Conservation (phyloP, 2,888 invertebrate species). For the Melanostoma scalare region DNA sequence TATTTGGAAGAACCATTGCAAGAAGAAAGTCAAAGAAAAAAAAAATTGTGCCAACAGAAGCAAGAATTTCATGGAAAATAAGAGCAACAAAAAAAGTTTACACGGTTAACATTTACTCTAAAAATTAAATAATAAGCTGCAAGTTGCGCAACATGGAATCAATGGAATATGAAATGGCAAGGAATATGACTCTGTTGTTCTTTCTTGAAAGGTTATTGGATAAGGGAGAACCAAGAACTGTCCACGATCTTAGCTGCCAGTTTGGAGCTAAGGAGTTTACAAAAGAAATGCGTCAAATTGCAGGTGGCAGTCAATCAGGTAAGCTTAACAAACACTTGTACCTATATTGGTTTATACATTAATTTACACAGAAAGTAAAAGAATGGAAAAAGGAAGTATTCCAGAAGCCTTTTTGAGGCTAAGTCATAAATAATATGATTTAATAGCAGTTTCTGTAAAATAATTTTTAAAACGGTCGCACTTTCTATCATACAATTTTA, state of each 20-base stretch:
- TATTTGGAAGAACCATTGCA: conserved; percentile 15
- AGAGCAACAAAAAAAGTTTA: background rate
- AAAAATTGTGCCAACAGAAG: background rate
- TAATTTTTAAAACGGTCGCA: too few species aligned
- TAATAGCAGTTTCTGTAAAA: too few species aligned
- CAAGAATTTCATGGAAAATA: too few species aligned
- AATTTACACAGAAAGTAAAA: too few species aligned
- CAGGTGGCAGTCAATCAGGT: conserved; percentile 96
- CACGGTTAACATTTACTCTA: conserved; percentile 1
- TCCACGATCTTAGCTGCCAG: conserved; percentile 99
- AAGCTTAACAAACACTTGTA: conserved; percentile 77
- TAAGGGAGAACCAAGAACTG: conserved; percentile 95
- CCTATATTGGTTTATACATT: too few species aligned
- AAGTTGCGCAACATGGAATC: conserved; percentile 87
- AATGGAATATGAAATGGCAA: conserved; percentile 95
- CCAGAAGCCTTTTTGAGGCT: too few species aligned
- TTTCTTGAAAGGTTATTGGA: conserved; percentile 99
- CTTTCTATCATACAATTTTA: too few species aligned
- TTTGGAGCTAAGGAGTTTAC: conserved; percentile 99
- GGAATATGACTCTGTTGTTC: conserved; percentile 98
- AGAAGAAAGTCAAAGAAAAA: background rate
- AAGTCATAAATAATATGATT: too few species aligned
- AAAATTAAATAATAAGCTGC: background rate
- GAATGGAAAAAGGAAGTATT: too few species aligned
- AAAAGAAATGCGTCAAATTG: conserved; percentile 98